phyloP scores from a whole-genome alignment of 2,113 vertebrate genomes.

The Fukomys damarensis region DNA sequence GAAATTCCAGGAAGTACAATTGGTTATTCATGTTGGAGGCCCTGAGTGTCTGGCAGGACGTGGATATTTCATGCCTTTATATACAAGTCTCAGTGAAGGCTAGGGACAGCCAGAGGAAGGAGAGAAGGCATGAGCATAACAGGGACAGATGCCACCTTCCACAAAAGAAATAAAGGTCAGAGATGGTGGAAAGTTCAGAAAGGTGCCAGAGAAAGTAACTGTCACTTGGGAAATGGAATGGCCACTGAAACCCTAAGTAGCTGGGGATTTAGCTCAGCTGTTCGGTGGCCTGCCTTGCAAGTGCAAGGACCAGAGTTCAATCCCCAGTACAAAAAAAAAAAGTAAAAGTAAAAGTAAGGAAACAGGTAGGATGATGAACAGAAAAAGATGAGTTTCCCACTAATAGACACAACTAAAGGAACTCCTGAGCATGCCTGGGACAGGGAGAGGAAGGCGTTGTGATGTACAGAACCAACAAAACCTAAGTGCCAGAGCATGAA shows the following conservation, averaged over 20 bases:
- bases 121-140: no score
- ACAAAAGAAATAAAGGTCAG: neutral
- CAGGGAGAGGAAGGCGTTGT: neutral
- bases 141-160: accelerated
- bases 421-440: accelerated
- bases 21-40: no score
- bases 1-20: neutral
- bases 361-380: neutral
- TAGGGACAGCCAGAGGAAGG: neutral
- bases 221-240: neutral
- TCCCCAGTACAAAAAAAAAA: no score
- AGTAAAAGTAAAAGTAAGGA: no score
- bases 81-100: neutral
- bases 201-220: neutral
- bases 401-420: no score
- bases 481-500: accelerated
- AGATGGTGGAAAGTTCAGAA: neutral
- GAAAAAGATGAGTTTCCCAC: neutral
- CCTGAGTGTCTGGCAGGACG: neutral
- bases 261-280: no score
- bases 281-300: no score
- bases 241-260: no score
- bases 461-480: neutral
- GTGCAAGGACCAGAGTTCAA: no score
- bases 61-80: neutral